Evolutionary conservation across 1,140 invertebrate genomes (phyloP).

Genomic region (Lysiphlebus fabarum): DNA sequence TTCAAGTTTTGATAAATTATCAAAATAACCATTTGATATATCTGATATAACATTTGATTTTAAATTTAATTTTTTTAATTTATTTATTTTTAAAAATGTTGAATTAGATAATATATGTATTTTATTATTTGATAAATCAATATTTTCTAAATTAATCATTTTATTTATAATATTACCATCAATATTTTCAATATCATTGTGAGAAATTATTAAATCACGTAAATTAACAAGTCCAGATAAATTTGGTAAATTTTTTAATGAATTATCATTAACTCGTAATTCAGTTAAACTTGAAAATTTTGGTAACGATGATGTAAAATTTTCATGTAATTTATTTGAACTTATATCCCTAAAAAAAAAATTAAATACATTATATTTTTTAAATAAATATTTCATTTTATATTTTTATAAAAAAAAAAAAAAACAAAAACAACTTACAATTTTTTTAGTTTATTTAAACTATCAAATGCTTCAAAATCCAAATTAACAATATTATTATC

Average conservation of each 20-base stretch:
- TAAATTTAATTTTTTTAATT: constrained; percentile 59
- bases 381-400: too few relatives aligned
- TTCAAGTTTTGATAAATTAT: constrained; percentile 68
- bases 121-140: constrained; percentile 65
- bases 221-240: constrained; percentile 39
- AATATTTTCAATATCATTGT: constrained; percentile 65
- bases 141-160: constrained; percentile 59
- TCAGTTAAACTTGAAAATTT: constrained; percentile 51
- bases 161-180: constrained; percentile 60
- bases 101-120: constrained; percentile 58
- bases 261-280: constrained; percentile 49
- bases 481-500: constrained; percentile 45
- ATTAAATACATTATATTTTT: too few relatives aligned
- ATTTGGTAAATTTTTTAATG: constrained; percentile 43
- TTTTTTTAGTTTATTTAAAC: constrained; percentile 40
- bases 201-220: constrained; percentile 52
- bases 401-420: constrained; percentile 18
- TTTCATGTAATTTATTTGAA: constrained; percentile 45
- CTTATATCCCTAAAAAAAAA: constrained; percentile 46
- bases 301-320: constrained; percentile 45
- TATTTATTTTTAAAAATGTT: constrained; percentile 52
- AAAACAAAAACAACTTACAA: constrained; percentile 43
- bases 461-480: constrained; percentile 38
- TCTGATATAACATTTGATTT: constrained; percentile 72
- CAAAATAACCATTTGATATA: constrained; percentile 67